These are phyloP conservation scores for Cygnus atratus DNA, from an alignment of 2,113 vertebrate genomes.

Conservation along the genomic window DNA sequence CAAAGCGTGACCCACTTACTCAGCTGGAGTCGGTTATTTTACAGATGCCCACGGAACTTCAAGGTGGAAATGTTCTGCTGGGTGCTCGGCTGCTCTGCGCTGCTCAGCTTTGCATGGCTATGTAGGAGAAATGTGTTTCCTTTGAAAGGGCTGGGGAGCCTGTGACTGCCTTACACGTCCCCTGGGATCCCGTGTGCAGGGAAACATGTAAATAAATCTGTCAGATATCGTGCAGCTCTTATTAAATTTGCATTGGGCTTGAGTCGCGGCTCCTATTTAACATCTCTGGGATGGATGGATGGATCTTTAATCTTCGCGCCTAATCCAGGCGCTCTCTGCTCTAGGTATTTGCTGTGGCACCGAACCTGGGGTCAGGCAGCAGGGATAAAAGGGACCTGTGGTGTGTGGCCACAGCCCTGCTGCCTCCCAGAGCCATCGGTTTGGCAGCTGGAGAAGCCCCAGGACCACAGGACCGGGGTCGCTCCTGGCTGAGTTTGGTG, in stretches of 20 bases:
- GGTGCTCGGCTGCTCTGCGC: not conserved
- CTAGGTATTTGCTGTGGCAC: not conserved
- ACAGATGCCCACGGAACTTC: not conserved
- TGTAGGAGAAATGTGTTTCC: not conserved
- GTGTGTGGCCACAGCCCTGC: accelerated
- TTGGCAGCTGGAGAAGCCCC: not conserved
- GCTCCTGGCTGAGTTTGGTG: not conserved
- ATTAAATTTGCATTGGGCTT: not conserved
- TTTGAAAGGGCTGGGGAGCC: not conserved
- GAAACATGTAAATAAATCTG: conserved; percentile 7
- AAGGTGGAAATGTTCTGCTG: not conserved
- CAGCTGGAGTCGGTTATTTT: accelerated
- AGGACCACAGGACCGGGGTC: accelerated
- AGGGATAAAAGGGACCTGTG: not conserved
- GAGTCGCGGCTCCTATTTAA: not conserved
- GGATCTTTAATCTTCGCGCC: not conserved
- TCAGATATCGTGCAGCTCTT: not conserved
- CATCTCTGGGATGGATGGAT: not conserved
- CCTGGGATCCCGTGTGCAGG: not conserved
- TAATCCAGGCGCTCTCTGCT: not conserved
- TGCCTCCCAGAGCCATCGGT: accelerated
- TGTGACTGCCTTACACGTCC: not conserved
- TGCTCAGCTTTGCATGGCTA: not conserved
- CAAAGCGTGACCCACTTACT: not conserved
- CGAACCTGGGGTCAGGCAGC: not conserved